Percentiles rank a stretch among this genome's conserved stretches.
These are phyloP conservation scores for Panthera leo DNA, from an alignment of 2,113 vertebrate genomes.

Conservation along the genomic window DNA sequence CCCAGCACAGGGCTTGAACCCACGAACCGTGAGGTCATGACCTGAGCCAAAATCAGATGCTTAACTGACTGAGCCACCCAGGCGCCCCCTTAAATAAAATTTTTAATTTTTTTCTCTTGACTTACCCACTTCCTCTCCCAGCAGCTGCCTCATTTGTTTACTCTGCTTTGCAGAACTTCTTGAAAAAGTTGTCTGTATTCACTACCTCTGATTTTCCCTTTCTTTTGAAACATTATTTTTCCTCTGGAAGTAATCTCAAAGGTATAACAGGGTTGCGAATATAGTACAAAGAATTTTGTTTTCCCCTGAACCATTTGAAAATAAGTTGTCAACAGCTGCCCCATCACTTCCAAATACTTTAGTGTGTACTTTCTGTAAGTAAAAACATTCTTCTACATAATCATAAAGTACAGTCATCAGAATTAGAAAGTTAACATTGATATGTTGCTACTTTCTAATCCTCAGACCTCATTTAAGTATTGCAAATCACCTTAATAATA, in stretches of 20 bases:
- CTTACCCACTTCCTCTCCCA: not conserved
- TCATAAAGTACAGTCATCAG: not conserved
- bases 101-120: not conserved
- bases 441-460: not conserved
- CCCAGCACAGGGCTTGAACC: no score
- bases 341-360: not conserved
- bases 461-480: not conserved
- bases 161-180: not conserved
- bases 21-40: no score
- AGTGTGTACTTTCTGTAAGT: not conserved
- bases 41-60: no score
- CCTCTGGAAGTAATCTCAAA: constrained; percentile 12
- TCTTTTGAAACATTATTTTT: constrained; percentile 21
- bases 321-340: not conserved
- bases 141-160: not conserved
- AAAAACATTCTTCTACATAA: not conserved
- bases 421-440: not conserved
- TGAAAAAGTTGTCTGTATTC: not conserved
- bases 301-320: constrained; percentile 23
- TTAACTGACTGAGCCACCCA: no score
- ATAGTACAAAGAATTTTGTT: not conserved
- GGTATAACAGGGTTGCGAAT: not conserved
- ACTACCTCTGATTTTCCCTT: not conserved
- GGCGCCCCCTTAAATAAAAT: not conserved
- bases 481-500: not conserved